Evolutionary conservation across 2,888 invertebrate species (phyloP), one percentile per base, ranked within the genome.

Genomic region (Axea sp.): DNA sequence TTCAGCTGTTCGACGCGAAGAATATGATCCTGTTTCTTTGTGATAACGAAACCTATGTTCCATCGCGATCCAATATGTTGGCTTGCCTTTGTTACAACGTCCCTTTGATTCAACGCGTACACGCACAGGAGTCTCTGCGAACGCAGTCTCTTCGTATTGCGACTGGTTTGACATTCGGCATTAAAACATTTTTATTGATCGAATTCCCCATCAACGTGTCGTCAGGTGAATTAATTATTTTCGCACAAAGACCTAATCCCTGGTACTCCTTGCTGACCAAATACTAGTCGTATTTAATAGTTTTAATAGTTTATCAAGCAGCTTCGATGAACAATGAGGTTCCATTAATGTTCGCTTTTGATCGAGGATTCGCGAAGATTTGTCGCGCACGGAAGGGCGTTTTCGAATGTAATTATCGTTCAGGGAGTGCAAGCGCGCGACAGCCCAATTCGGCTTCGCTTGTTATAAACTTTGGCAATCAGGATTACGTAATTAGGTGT

Each of bases 51-150:
- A 77, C 51, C 60, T 60, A 43, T 69, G 65, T 77, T 76, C 62
- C 74, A 77, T 76, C 79, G 45, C 69, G 71, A 73, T 78, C 67
- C 75, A 77, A 76, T 80, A 76, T 75, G 75, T 73, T 65, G 60
- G 45, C 68, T 45, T 67, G 76, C 78, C 78, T 82, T 82, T 82
- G 81, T 82, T 79, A 77, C 77, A 77, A 71, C 55, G 53, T 76
- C 75, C 76, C 78, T 81, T 82, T 80, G 81, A 81, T 78, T 77
- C 73, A 41, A 41, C 65, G 31, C 35, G 69, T 24, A 49, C 30
- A 12, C 39, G 41, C 28, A 35, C 33, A 30, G 19, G 7, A 41
- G 43, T 24, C 43, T 47, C 45, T 19, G 55, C 43, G 53, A 51
- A 49, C 64, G 62, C 62, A 53, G 53, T 47, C 30, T 31, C 45